phyloP scores from a whole-genome alignment of 2,888 invertebrate genomes.

The Timandra comae region DNA sequence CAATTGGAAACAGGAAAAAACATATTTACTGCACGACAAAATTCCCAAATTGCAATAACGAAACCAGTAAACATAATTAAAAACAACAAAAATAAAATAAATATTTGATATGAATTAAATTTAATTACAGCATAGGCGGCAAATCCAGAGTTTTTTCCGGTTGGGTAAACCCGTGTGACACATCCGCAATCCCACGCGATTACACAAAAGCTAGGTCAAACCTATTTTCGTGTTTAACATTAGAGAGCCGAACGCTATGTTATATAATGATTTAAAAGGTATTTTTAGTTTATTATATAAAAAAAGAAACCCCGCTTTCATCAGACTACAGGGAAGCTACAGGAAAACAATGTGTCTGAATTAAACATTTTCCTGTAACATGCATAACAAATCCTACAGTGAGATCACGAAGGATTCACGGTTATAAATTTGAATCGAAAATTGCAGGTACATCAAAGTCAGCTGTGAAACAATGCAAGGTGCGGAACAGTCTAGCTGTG shows the following conservation, averaged over 20 bases:
- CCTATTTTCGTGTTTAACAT: slow-evolving; percentile 51
- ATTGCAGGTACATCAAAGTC: slow-evolving; percentile 31
- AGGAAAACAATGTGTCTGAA: slow-evolving; percentile 9
- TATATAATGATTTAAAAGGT: no score
- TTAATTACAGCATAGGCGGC: slow-evolving; percentile 30
- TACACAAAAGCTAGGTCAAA: slow-evolving; percentile 49
- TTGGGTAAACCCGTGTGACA: slow-evolving; percentile 55
- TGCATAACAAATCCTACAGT: slow-evolving; percentile 17
- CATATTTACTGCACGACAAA: not conserved
- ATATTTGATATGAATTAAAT: slow-evolving; percentile 17
- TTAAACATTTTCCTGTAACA: slow-evolving; percentile 15
- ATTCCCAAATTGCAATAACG: not conserved
- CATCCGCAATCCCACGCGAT: slow-evolving; percentile 54
- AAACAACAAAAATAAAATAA: slow-evolving; percentile 3
- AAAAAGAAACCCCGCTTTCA: no score
- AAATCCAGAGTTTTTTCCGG: slow-evolving; percentile 44
- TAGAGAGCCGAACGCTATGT: slow-evolving; percentile 31
- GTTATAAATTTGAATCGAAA: slow-evolving; percentile 27
- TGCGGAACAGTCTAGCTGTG: slow-evolving; percentile 39
- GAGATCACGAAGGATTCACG: slow-evolving; percentile 19
- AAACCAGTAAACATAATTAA: slow-evolving; percentile 1
- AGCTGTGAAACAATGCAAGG: slow-evolving; percentile 49
- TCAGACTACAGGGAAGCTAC: no score
- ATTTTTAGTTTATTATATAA: no score
- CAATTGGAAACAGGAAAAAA: not conserved